These are phyloP conservation scores for Catharus ustulatus DNA, from an alignment of 2,797 vertebrate genomes.

Conservation along the genomic window DNA sequence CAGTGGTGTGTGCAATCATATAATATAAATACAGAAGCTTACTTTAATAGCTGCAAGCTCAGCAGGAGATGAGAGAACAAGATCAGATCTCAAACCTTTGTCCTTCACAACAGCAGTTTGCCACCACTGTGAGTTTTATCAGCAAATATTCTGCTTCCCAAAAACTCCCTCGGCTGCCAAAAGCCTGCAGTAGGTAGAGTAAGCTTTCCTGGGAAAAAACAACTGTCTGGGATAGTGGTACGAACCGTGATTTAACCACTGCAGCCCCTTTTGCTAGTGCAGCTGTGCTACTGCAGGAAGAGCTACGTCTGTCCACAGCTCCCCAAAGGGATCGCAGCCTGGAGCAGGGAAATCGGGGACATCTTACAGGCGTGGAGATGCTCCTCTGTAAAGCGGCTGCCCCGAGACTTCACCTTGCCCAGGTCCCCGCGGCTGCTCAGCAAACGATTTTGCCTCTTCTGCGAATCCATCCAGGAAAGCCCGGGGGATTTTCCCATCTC, in stretches of 20 bases:
- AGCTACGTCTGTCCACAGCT: background rate
- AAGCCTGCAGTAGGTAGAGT: background rate
- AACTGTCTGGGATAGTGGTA: background rate
- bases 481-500: background rate
- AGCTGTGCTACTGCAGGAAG: background rate
- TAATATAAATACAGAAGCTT: background rate
- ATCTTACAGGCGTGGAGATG: background rate
- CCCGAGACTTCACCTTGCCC: background rate
- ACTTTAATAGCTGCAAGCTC: background rate
- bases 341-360: background rate
- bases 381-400: background rate
- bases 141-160: background rate
- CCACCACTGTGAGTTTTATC: background rate
- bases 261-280: background rate
- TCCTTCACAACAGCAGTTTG: background rate
- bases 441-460: background rate
- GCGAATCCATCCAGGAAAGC: background rate
- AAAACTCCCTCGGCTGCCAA: background rate
- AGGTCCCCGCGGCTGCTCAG: background rate
- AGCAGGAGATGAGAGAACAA: background rate
- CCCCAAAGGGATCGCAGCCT: background rate
- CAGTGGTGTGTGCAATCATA: background rate
- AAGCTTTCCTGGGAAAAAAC: constrained; percentile 8
- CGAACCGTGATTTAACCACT: background rate
- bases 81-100: background rate